Evolutionary conservation across 1,140 invertebrate genomes (phyloP).

Genomic region (Ptiloglossa arizonensis): DNA sequence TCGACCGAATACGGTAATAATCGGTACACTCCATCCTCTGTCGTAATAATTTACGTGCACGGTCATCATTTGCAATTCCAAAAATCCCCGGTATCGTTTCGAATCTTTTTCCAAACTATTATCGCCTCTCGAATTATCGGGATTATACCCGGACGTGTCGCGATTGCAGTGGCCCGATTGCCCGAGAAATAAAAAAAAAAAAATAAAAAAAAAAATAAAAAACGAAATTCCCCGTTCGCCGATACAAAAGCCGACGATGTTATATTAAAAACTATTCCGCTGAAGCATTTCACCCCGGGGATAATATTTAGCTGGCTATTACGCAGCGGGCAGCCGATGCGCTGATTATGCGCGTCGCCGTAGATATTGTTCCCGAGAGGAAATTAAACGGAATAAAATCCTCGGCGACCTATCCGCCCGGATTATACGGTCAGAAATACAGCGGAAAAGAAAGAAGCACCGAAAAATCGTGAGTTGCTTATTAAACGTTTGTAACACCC

Average conservation of each 20-base stretch:
- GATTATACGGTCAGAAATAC: not conserved
- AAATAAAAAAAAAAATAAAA: not conserved
- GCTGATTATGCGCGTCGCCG: conserved; percentile 36
- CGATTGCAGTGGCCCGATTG: not conserved
- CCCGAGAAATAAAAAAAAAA: too few relatives aligned
- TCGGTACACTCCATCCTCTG: not conserved
- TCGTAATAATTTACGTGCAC: not conserved
- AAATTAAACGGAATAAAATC: conserved; percentile 51
- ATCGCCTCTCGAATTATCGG: not conserved
- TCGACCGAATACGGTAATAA: not conserved
- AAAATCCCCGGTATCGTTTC: not conserved
- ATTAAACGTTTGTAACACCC: not conserved
- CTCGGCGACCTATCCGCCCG: not conserved
- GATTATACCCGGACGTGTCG: too few relatives aligned
- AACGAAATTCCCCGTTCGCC: not conserved
- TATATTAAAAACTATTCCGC: conserved; percentile 42
- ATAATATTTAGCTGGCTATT: conserved; percentile 42
- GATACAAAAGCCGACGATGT: conserved; percentile 9
- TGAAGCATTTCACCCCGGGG: conserved; percentile 16
- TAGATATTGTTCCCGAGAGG: conserved; percentile 45
- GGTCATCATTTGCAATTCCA: not conserved
- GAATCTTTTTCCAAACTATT: not conserved
- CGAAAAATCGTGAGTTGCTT: conserved; percentile 13
- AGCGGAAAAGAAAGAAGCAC: not conserved
- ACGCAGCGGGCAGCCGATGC: conserved; percentile 1